These are phyloP conservation scores for Enteromius viviparus DNA, from an alignment of 2,797 vertebrate species.

Conservation along the genomic window DNA sequence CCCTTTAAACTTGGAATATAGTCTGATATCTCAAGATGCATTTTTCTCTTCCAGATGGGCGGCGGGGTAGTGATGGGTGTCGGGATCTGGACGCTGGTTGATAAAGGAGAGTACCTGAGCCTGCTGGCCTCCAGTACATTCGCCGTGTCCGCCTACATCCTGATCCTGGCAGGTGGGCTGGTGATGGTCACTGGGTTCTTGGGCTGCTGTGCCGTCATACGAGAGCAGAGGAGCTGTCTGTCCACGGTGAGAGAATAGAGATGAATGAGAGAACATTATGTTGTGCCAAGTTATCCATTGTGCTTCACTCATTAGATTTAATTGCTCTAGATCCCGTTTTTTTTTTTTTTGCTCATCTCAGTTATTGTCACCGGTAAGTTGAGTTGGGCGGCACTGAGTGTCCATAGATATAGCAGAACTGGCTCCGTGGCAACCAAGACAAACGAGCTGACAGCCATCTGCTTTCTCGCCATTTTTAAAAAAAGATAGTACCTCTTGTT, in stretches of 20 bases:
- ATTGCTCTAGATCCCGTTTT: slow-evolving; percentile 3
- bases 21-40: not conserved
- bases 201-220: slow-evolving; percentile 83
- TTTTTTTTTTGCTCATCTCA: not conserved
- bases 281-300: not conserved
- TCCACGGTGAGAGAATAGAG: slow-evolving; percentile 72
- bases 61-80: slow-evolving; percentile 83
- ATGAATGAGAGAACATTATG: not conserved
- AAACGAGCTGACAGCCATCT: slow-evolving; percentile 64
- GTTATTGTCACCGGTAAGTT: slow-evolving; percentile 31
- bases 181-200: slow-evolving; percentile 87
- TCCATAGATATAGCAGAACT: slow-evolving; percentile 9
- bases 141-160: slow-evolving; percentile 83
- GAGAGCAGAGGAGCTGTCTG: slow-evolving; percentile 84
- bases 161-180: slow-evolving; percentile 83
- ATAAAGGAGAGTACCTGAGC: slow-evolving; percentile 86
- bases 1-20: not conserved
- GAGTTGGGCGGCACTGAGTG: not conserved
- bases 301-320: slow-evolving; percentile 19
- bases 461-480: slow-evolving; percentile 70
- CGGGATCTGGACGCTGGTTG: slow-evolving; percentile 86
- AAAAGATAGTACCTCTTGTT: slow-evolving; percentile 52
- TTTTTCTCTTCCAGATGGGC: slow-evolving; percentile 73
- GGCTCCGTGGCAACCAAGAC: slow-evolving; percentile 52
- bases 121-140: slow-evolving; percentile 87